A percentile compares a stretch with the other conserved stretches of the same genome.
These are phyloP conservation scores for Silurus asotus DNA, from an alignment of 2,113 vertebrate species.

Conservation along the genomic window DNA sequence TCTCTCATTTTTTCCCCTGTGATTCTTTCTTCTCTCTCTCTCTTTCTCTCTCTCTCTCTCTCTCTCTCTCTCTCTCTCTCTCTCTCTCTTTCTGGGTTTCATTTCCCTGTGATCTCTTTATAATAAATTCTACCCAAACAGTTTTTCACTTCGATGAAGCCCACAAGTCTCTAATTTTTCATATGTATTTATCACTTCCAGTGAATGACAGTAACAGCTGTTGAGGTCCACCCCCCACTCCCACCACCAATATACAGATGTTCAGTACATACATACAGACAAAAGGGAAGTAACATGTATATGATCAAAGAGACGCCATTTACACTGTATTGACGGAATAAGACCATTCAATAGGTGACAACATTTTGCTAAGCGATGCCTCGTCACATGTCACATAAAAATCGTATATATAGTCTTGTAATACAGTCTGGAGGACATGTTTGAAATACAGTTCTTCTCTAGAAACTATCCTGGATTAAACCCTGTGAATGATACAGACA, in stretches of 20 bases:
- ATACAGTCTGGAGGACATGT: not conserved
- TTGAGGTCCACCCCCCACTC: not conserved
- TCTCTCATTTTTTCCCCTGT: too few relatives aligned
- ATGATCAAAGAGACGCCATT: conserved; percentile 59
- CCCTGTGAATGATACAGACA: not conserved
- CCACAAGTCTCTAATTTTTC: conserved; percentile 37
- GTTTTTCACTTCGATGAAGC: conserved; percentile 42
- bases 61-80: not conserved
- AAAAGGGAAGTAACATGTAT: conserved; percentile 50
- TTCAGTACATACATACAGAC: not conserved
- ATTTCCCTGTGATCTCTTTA: too few relatives aligned
- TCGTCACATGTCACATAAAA: not conserved
- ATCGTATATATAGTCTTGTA: not conserved
- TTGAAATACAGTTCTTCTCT: not conserved
- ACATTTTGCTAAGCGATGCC: conserved; percentile 7
- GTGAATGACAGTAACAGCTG: conserved; percentile 24
- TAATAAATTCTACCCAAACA: conserved; percentile 18
- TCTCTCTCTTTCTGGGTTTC: too few relatives aligned
- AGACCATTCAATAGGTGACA: conserved; percentile 18
- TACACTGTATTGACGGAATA: conserved; percentile 48
- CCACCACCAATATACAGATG: not conserved
- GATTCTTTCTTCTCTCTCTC: too few relatives aligned
- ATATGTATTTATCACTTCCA: conserved; percentile 38
- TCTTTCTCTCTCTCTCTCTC: too few relatives aligned
- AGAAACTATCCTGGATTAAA: not conserved